Base-by-base conservation (phyloP, 1,140 invertebrate species). In the Batillaria attramentaria region DNA sequence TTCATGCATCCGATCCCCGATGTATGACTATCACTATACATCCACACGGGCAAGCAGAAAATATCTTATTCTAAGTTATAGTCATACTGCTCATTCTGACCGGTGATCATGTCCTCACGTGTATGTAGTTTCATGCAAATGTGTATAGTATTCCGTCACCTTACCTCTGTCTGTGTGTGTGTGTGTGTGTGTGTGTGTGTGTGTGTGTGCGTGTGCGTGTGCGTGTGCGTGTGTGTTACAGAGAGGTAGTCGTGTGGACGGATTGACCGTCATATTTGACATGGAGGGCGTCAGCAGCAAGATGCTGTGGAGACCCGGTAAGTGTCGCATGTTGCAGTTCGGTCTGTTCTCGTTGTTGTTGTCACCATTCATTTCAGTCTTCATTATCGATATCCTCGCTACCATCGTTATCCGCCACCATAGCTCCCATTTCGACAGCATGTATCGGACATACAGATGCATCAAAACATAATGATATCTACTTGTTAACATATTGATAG, bases 231-330 rank as follows among this genome's bases (percentile, higher is more conserved):
- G 54, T 60, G 54, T 60, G 54, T 70, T 77, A n/a, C 75, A 68
- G 75, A 46, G 20, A 46, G 66, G 66, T 4, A 84, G 75, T 24
- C 82, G 78, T 13, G 86, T 90, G 13, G 89, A 90, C 24, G 89
- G 92, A 13, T 89, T 97, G 91, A 89, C 96, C 3, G 94, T 95
- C 3, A 93, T 97, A 80, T 95, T 97, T 85, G 97, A 97, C 87
- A 94, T 97, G 94, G 95, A 96, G 46, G 94, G 94, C 65, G 96
- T 97, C 87, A 95, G 94, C 89, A 93, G 72, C 94, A 96, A 87
- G 95, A 95, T 95, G 81, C 73, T 91, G 65, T 97, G 96, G 96
- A 94, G 95, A 89, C 96, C 96, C 81, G 95, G 95, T 95, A 90
- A 84, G 66, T 8, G n/a, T 62, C 10, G n/a, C 57, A 18, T 24